Evolutionary conservation across 37 sponge, comb jelly and placozoan genomes (phyloP), one percentile per base, ranked within the genome.

Genomic region (Halisarca cf. caerulea): DNA sequence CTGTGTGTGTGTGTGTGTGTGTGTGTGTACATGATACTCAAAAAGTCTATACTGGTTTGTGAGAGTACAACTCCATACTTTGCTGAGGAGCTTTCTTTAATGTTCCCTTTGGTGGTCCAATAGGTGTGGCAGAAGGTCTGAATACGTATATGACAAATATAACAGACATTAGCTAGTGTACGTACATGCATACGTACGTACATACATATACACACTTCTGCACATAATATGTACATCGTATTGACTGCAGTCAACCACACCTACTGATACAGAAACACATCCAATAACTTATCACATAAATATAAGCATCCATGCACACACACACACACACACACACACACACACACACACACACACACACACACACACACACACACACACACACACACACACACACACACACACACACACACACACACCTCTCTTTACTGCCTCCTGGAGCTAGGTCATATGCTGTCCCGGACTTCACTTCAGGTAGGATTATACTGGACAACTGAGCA

Each of bases 391-490:
- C 6, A 36, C 32, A 53, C 8, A 41, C 14, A 4, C 23, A 57
- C 30, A 62, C 18, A 30, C 6, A 28, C 6, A 23, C n/a, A 62
- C 54, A 86, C 20, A 80, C 40, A 39, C 25, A 93, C 94, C 90
- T 92, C 82, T 95, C 95, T 78, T 95, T 95, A 77, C 87, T 85
- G 28, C 88, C 37, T 47, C 95, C 92, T 41, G 95, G 92, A 41
- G 95, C 88, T 21, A 88, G 90, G 73, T 95, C 95, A 83, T 95
- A 95, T 17, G 85, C 38, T 18, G 85, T 36, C 21, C 51, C 86
- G 11, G 83, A 53, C 21, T 88, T 69, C 9, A 28, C 87, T 37
- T 88, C 78, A 60, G 51, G 80, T 2, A 74, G 45, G 2, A 37
- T 37, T 24, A 40, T 81, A 32, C 80, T 79, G 28, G 55, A 23